These are phyloP conservation scores for Cephalopachus bancanus DNA, from an alignment of 2,797 vertebrate species.

Conservation along the genomic window DNA sequence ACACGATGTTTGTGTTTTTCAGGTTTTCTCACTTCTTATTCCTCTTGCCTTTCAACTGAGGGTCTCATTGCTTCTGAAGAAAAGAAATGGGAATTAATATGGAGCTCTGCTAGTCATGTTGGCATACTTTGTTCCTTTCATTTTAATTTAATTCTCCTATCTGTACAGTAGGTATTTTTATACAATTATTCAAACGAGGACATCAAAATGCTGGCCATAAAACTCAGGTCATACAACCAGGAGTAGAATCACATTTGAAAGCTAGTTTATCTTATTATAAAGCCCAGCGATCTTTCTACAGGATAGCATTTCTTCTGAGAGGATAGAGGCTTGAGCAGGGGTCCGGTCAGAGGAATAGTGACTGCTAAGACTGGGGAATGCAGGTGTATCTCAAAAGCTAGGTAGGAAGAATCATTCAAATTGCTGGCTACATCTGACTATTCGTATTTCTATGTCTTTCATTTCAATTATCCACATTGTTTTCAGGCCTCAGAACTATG, in stretches of 20 bases:
- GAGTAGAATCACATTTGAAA: background rate
- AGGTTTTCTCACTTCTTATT: background rate
- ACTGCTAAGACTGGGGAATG: background rate
- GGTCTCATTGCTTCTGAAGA: background rate
- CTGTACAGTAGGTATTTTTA: background rate
- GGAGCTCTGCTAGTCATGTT: background rate
- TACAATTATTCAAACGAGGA: constrained; percentile 21
- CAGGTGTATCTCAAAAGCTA: background rate
- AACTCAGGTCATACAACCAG: background rate
- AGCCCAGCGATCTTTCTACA: background rate
- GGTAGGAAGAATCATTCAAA: background rate
- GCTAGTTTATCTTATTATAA: background rate
- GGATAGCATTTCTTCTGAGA: background rate
- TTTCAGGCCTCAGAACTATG: background rate
- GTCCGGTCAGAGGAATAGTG: fast-evolving
- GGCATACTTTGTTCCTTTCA: background rate
- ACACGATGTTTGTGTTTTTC: background rate
- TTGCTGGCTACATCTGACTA: background rate
- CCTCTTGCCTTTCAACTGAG: background rate
- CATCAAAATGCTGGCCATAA: background rate
- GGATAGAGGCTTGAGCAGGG: fast-evolving
- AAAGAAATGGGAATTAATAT: too few relatives aligned
- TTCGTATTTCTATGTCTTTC: constrained; percentile 33
- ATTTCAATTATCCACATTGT: constrained; percentile 57
- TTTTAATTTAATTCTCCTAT: background rate